Percentiles rank a stretch among this genome's conserved stretches.
phyloP scores from a whole-genome alignment of 2,888 invertebrate species.

The Cepaea hortensis region DNA sequence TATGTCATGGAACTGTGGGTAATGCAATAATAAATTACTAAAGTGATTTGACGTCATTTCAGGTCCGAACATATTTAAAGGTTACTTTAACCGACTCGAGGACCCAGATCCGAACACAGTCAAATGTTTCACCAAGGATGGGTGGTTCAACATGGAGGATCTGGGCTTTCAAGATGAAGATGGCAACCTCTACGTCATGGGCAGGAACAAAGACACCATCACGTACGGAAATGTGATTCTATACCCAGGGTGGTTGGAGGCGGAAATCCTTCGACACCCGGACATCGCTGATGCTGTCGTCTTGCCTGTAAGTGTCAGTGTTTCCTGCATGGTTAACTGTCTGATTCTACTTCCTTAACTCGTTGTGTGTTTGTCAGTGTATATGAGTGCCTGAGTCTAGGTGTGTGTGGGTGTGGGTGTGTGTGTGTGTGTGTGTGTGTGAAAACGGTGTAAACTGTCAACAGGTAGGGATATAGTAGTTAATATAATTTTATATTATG shows the following conservation, averaged over 20 bases:
- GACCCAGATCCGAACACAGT: slow-evolving; percentile 12
- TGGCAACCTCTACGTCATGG: slow-evolving; percentile 20
- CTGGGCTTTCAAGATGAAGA: slow-evolving; percentile 4
- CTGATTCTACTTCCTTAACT: too few species aligned
- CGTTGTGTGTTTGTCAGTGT: too few species aligned
- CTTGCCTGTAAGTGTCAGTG: slow-evolving; percentile 16
- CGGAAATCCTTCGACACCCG: not conserved
- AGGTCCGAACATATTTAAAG: not conserved
- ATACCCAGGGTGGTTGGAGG: slow-evolving; percentile 29
- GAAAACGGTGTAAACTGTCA: too few species aligned
- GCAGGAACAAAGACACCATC: slow-evolving; percentile 33
- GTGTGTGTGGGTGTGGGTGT: too few species aligned
- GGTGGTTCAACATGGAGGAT: slow-evolving; percentile 29
- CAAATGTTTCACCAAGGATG: slow-evolving; percentile 21
- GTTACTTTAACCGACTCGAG: slow-evolving; percentile 20
- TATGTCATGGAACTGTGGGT: too few species aligned
- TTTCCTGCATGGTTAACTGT: not conserved
- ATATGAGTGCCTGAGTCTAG: too few species aligned
- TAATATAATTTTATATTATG: too few species aligned
- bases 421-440: too few species aligned
- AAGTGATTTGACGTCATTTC: not conserved
- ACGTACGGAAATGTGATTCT: slow-evolving; percentile 10
- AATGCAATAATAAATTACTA: too few species aligned
- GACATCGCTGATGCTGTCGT: not conserved
- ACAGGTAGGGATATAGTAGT: too few species aligned